Conservation (phyloP, 1,140 invertebrate species). For the Lysiphlebus fabarum region DNA sequence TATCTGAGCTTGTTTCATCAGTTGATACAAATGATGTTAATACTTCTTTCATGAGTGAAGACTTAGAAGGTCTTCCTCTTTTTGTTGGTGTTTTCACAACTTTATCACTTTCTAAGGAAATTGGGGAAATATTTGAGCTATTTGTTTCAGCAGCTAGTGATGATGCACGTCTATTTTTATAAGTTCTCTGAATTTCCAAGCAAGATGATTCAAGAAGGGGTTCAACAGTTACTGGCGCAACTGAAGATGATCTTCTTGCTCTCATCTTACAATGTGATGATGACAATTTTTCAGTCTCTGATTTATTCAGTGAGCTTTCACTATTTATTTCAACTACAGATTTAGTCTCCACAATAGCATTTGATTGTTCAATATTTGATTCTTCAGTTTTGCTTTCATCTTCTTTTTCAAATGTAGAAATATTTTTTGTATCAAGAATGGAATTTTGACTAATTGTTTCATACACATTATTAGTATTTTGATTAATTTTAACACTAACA, state of each 20-base stretch:
- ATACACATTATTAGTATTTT: too few relatives aligned
- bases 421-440: too few relatives aligned
- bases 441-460: too few relatives aligned
- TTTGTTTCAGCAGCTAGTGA: slow-evolving; percentile 23
- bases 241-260: slow-evolving; percentile 31
- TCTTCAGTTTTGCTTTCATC: too few relatives aligned
- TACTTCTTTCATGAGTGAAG: slow-evolving; percentile 26
- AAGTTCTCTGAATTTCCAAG: slow-evolving; percentile 9
- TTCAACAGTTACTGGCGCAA: slow-evolving; percentile 14
- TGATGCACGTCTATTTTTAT: slow-evolving; percentile 12
- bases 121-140: not conserved
- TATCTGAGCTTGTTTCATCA: slow-evolving; percentile 8
- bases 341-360: too few relatives aligned
- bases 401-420: too few relatives aligned
- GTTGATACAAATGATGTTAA: slow-evolving; percentile 17
- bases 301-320: not conserved
- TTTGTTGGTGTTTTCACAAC: not conserved
- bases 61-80: slow-evolving; percentile 18
- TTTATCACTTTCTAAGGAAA: not conserved
- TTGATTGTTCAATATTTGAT: too few relatives aligned
- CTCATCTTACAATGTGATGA: slow-evolving; percentile 23
- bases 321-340: not conserved
- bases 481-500: too few relatives aligned
- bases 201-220: not conserved
- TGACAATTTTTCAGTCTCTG: slow-evolving; percentile 12